A percentile compares a stretch with the other conserved stretches of the same genome.
Evolutionary conservation across 2,797 vertebrate genomes (phyloP).

Genomic region (Stomatorhinus walkeri): DNA sequence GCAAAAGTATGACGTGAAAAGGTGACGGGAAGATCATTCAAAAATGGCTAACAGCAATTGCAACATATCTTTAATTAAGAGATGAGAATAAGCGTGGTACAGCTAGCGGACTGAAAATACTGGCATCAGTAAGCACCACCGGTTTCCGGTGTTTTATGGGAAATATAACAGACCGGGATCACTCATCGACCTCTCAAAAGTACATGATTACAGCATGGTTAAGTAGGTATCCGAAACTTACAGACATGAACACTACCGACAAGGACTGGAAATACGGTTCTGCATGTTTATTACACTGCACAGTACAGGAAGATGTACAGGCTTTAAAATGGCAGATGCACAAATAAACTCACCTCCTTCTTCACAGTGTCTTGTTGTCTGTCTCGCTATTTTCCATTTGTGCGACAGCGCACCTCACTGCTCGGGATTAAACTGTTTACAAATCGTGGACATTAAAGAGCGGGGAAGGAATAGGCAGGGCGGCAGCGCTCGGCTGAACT

Average conservation of each 20-base stretch:
- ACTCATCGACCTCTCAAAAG: not conserved
- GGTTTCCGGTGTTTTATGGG: not conserved
- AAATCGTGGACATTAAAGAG: constrained; percentile 37
- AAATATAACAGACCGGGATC: not conserved
- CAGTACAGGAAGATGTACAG: not conserved
- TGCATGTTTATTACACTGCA: not conserved
- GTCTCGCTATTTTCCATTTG: constrained; percentile 48
- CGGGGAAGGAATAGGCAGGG: constrained; percentile 29
- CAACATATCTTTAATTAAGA: not conserved
- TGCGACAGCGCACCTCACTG: constrained; percentile 38
- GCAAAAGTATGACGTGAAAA: not conserved
- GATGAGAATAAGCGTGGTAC: not conserved
- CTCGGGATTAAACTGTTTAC: constrained; percentile 48
- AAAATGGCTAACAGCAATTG: not conserved
- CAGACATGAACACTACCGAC: not conserved
- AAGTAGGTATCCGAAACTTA: not conserved
- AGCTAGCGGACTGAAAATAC: not conserved
- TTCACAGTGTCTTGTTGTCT: constrained; percentile 36
- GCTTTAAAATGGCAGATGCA: not conserved
- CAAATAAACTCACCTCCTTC: constrained; percentile 45
- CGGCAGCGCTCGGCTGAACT: not conserved
- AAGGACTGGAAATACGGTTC: not conserved
- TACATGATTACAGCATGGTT: not conserved
- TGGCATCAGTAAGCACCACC: not conserved
- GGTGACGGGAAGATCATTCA: not conserved